Evolutionary conservation across 2,888 invertebrate species (phyloP).

Genomic region (Leucania comma): DNA sequence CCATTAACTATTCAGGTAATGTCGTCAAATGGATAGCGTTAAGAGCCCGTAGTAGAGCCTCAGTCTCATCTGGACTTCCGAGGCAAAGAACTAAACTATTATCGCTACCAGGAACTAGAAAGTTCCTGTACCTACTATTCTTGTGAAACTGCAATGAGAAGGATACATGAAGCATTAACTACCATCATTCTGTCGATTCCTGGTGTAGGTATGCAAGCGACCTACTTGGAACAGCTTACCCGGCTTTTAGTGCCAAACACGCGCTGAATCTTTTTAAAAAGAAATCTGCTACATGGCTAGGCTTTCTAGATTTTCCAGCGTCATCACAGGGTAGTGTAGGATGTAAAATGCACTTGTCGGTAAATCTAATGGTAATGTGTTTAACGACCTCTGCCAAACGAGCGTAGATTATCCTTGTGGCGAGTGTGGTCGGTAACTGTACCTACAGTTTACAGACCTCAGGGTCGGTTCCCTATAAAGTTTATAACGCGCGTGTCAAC

Average conservation of each 20-base stretch:
- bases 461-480: constrained; percentile 36
- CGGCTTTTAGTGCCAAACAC: constrained; percentile 38
- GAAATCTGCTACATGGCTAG: not conserved
- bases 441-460: constrained; percentile 20
- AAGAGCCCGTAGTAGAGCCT: no score
- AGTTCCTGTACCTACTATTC: constrained; percentile 12
- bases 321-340: not conserved
- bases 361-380: constrained; percentile 34
- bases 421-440: constrained; percentile 56
- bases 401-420: constrained; percentile 55
- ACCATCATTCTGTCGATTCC: constrained; percentile 18
- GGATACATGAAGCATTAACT: constrained; percentile 27
- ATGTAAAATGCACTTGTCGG: not conserved
- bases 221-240: constrained; percentile 37
- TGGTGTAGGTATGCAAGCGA: constrained; percentile 17
- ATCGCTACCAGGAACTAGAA: constrained; percentile 18
- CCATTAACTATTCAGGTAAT: no score
- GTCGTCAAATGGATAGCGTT: no score
- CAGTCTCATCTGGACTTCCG: not conserved
- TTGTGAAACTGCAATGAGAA: constrained; percentile 22
- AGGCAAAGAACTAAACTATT: not conserved
- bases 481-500: constrained; percentile 33
- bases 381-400: constrained; percentile 33
- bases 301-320: not conserved
- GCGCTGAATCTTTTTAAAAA: constrained; percentile 19